Conservation (phyloP, 2,113 vertebrate genomes). For the Oenanthe melanoleuca region DNA sequence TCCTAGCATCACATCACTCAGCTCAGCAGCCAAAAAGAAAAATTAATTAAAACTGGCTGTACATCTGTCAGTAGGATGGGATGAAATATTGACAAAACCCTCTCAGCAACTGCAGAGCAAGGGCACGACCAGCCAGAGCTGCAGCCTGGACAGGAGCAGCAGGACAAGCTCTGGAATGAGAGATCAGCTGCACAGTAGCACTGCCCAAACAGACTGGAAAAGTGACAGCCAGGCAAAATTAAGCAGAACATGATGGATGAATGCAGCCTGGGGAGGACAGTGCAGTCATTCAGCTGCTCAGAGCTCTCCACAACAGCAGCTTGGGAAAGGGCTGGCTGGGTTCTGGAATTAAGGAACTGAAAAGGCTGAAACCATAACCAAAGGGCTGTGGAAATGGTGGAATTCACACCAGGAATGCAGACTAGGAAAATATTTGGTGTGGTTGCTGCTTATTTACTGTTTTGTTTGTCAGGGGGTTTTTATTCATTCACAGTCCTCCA, state of each 20-base stretch:
- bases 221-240: constrained; percentile 5
- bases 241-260: constrained; percentile 22
- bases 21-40: background rate
- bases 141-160: background rate
- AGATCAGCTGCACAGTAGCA: background rate
- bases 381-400: background rate
- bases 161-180: background rate
- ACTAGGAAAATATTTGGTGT: background rate
- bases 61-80: background rate
- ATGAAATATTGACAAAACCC: background rate
- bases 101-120: background rate
- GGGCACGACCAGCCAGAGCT: background rate
- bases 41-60: background rate
- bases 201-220: background rate
- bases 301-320: background rate
- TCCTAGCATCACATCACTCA: background rate
- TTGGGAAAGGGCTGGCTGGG: background rate
- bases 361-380: background rate
- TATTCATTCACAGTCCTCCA: background rate
- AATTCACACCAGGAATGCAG: background rate
- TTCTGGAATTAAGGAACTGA: background rate
- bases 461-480: background rate
- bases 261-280: background rate
- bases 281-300: background rate
- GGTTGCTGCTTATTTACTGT: background rate